Evolutionary conservation across 2,113 vertebrate genomes (phyloP).

Genomic region (Prunella himalayana): DNA sequence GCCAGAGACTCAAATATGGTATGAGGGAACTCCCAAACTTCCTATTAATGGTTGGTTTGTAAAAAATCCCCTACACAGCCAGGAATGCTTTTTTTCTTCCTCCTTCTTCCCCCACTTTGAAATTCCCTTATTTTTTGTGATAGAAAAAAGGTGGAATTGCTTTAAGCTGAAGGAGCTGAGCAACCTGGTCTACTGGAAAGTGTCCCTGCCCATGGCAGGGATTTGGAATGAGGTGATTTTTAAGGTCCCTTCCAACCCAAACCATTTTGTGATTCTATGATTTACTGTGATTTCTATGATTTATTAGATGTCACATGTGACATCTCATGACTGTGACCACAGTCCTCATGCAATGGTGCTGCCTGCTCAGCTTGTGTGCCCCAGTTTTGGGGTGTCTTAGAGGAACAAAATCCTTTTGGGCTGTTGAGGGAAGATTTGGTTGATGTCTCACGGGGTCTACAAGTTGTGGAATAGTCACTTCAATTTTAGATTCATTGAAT

Average conservation of each 20-base stretch:
- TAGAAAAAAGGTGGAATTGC: neutral
- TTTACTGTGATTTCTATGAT: neutral
- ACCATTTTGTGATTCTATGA: neutral
- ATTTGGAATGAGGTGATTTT: neutral
- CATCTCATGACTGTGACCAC: neutral
- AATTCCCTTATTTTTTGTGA: neutral
- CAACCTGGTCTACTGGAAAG: neutral
- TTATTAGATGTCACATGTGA: neutral
- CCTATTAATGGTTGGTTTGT: neutral
- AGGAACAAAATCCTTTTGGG: neutral
- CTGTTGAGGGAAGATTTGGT: neutral
- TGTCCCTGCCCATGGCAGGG: neutral
- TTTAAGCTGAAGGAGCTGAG: neutral
- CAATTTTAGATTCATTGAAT: neutral
- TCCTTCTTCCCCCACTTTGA: neutral
- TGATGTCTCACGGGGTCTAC: rapidly evolving
- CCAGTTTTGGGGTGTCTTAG: neutral
- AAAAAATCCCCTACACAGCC: neutral
- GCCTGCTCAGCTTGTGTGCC: rapidly evolving
- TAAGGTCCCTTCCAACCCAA: neutral
- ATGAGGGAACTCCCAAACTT: neutral
- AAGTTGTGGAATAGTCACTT: neutral
- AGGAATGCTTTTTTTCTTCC: neutral
- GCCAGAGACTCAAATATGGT: neutral
- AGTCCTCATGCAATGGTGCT: rapidly evolving